Percentiles rank a stretch among this genome's conserved stretches.
These are phyloP conservation scores for Myrmecophaga tridactyla DNA, from an alignment of 2,113 vertebrate species.

Conservation along the genomic window DNA sequence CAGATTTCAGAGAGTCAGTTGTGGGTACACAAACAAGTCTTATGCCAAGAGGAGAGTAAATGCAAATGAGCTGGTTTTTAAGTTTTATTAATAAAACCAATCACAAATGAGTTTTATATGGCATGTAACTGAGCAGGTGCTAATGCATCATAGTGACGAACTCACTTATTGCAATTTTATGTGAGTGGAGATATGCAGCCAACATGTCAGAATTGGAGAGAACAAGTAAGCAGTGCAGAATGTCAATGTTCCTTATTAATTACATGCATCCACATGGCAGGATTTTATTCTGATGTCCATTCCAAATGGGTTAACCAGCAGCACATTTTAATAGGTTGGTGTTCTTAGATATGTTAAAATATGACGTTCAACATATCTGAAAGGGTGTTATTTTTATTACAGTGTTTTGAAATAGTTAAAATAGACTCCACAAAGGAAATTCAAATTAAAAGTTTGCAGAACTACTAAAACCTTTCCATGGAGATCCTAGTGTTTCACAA, in stretches of 20 bases:
- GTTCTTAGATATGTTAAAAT: background rate
- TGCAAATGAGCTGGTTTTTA: constrained; percentile 12
- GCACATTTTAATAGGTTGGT: constrained; percentile 21
- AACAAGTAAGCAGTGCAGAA: background rate
- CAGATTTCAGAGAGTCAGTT: constrained; percentile 50
- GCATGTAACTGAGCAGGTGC: background rate
- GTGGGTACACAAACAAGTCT: background rate
- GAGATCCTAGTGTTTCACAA: background rate
- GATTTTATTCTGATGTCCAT: constrained; percentile 19
- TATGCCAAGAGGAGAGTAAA: background rate
- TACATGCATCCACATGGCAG: background rate
- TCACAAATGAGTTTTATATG: background rate
- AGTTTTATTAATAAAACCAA: no score
- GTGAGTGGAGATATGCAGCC: background rate
- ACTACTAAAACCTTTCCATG: background rate
- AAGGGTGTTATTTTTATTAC: constrained; percentile 27
- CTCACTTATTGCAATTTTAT: background rate
- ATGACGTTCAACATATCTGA: constrained; percentile 26
- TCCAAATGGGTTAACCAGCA: constrained; percentile 19
- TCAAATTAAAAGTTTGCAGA: background rate
- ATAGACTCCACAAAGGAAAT: background rate
- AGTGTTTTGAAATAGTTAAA: constrained; percentile 41
- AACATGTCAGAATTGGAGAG: background rate
- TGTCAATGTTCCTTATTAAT: background rate
- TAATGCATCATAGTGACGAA: background rate